phyloP scores from a whole-genome alignment of 2,888 invertebrate genomes.

The Philereme transversata region DNA sequence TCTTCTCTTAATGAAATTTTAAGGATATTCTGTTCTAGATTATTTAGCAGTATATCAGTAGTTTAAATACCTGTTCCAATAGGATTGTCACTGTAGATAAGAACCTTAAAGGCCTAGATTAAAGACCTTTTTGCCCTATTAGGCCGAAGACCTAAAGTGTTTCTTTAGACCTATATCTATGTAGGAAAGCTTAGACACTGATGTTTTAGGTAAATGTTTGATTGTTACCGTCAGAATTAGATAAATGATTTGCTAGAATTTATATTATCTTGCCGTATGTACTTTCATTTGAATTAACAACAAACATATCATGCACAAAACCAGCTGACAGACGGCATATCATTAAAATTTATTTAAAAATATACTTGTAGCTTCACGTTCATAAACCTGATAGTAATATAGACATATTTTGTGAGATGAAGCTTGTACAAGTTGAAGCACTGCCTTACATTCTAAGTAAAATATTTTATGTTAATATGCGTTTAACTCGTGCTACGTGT shows the following conservation, averaged over 20 bases:
- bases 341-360: conserved; percentile 57
- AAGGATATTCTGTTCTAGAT: conserved; percentile 30
- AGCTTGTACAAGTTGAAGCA: conserved; percentile 73
- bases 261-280: conserved; percentile 25
- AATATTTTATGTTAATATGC: conserved; percentile 57
- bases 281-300: conserved; percentile 38
- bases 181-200: conserved; percentile 34
- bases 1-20: conserved; percentile 17
- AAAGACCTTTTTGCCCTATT: conserved; percentile 19
- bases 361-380: conserved; percentile 36
- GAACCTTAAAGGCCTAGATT: conserved; percentile 37
- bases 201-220: conserved; percentile 35
- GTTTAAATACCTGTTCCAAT: conserved; percentile 33
- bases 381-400: conserved; percentile 37
- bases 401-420: conserved; percentile 49
- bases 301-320: conserved; percentile 78
- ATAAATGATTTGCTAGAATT: conserved; percentile 40
- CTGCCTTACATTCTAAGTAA: conserved; percentile 81
- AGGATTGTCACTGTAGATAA: conserved; percentile 36
- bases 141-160: conserved; percentile 34
- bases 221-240: conserved; percentile 26
- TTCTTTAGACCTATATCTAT: conserved; percentile 32
- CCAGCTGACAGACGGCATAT: conserved; percentile 72
- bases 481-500: conserved; percentile 47
- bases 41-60: conserved; percentile 34